A percentile compares a stretch with the other conserved stretches of the same genome.
phyloP scores from a whole-genome alignment of 2,888 invertebrate species.

The Subacronicta megacephala region DNA sequence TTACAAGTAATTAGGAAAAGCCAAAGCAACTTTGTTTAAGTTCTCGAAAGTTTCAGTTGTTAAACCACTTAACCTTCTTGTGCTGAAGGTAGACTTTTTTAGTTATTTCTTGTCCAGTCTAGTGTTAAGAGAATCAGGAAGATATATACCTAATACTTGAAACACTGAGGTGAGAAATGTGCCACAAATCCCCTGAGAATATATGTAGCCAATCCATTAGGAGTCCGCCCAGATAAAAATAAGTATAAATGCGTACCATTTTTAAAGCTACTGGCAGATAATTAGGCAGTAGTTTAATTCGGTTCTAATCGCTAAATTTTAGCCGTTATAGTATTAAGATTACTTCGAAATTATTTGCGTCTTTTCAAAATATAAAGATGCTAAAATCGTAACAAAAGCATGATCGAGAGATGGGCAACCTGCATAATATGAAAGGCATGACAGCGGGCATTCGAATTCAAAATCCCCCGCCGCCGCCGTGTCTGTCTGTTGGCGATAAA shows the following conservation, averaged over 20 bases:
- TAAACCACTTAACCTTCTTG: slow-evolving; percentile 12
- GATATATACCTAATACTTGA: slow-evolving; percentile 19
- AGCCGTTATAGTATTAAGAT: no score
- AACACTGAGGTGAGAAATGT: slow-evolving; percentile 23
- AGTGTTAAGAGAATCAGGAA: slow-evolving; percentile 7
- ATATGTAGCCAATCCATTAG: slow-evolving; percentile 47
- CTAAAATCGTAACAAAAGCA: no score
- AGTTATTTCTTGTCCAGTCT: slow-evolving; percentile 8
- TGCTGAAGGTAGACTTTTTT: slow-evolving; percentile 16
- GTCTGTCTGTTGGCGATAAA: no score
- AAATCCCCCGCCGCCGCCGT: no score
- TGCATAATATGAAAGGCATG: no score
- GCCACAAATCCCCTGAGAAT: slow-evolving; percentile 23
- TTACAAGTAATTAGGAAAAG: background rate
- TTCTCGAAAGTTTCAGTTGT: slow-evolving; percentile 32
- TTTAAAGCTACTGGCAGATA: slow-evolving; percentile 17
- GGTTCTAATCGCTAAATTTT: no score
- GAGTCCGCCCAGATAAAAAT: slow-evolving; percentile 32
- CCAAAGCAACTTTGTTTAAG: background rate
- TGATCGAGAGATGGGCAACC: no score
- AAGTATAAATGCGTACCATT: slow-evolving; percentile 47
- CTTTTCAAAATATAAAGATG: no score
- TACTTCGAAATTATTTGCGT: no score
- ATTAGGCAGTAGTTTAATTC: slow-evolving; percentile 6
- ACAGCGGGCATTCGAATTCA: no score